Evolutionary conservation across 2,113 vertebrate genomes (phyloP).

Genomic region (Stigmatopora argus): DNA sequence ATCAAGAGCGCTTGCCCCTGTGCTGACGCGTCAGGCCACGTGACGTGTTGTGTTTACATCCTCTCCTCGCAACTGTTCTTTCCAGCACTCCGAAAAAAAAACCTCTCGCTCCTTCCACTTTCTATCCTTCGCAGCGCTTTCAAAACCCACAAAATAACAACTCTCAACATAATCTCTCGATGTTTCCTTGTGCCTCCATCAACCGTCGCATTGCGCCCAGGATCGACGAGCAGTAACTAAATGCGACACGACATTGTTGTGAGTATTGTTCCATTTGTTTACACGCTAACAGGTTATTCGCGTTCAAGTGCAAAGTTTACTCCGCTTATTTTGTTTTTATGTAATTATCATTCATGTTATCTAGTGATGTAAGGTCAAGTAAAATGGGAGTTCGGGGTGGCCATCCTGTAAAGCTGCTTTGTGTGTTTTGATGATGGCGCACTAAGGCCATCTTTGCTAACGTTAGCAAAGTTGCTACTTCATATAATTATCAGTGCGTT

Average conservation of each 20-base stretch:
- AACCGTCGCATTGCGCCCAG: constrained; percentile 31
- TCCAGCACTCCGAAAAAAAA: constrained; percentile 34
- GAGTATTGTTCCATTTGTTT: constrained; percentile 29
- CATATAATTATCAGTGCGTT: not conserved
- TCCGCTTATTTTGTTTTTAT: not conserved
- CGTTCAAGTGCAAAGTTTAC: not conserved
- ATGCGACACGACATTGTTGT: constrained; percentile 51
- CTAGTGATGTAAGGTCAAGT: not conserved
- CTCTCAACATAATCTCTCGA: not conserved
- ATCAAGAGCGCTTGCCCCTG: constrained; percentile 43
- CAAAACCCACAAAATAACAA: not conserved
- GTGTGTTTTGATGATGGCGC: constrained; percentile 61
- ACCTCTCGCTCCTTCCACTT: constrained; percentile 8
- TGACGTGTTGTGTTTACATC: constrained; percentile 69
- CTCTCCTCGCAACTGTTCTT: constrained; percentile 59
- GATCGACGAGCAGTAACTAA: constrained; percentile 29
- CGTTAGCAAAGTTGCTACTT: constrained; percentile 29
- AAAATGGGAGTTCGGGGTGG: not conserved
- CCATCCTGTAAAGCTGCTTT: constrained; percentile 52
- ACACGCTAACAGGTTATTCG: not conserved
- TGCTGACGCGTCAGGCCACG: constrained; percentile 47
- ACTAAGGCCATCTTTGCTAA: constrained; percentile 60
- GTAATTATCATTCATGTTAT: not conserved
- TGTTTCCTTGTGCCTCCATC: not conserved
- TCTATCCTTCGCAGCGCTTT: not conserved